Base-by-base conservation (phyloP, 2,888 invertebrate species). In the Herminia tarsipennalis region DNA sequence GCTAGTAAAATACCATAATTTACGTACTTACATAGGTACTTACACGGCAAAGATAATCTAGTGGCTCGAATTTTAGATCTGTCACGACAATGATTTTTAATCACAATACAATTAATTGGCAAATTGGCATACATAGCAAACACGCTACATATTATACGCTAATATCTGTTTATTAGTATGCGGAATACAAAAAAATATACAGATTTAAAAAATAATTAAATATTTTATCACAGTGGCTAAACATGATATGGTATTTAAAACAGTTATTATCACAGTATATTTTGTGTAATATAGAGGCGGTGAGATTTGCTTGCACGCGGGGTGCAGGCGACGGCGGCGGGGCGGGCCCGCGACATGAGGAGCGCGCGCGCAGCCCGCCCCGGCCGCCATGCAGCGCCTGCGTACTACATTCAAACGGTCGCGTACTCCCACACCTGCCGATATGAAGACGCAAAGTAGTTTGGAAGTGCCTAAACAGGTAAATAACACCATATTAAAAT, bases 371-470 rank as follows among this genome's bases (percentile, higher is more conserved):
- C 80, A 73, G 78, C 86, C 87, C 86, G 88, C 85, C 83, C 87
- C 88, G 84, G 80, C 86, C 82, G 91, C 88, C 81, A 95, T 95
- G 95, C 95, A 95, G 92, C 93, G 94, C 81, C 93, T 97, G 92
- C 95, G 96, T 82, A 95, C 96, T 83, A 96, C 96, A 59, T 96
- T 97, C 93, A 96, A 95, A 90, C 94, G 97, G 80, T 96, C 96
- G 83, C 94, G 95, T 76, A 97, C 97, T 65, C 97, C 97, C 57
- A 97, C 96, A 56, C 96, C 96, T 65, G 95, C 96, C 78, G 97
- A 97, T 90, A 97, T 97, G 96, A 97, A 97, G 93, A 96, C 95
- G 64, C 97, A 97, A 83, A 96, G 96, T 88, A 97, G 96, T 86
- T 94, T 97, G 72, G 97, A 97, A 84, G 96, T 97, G 71, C 97